Conservation (phyloP, 2,888 invertebrate genomes). For the Teleogryllus oceanicus region DNA sequence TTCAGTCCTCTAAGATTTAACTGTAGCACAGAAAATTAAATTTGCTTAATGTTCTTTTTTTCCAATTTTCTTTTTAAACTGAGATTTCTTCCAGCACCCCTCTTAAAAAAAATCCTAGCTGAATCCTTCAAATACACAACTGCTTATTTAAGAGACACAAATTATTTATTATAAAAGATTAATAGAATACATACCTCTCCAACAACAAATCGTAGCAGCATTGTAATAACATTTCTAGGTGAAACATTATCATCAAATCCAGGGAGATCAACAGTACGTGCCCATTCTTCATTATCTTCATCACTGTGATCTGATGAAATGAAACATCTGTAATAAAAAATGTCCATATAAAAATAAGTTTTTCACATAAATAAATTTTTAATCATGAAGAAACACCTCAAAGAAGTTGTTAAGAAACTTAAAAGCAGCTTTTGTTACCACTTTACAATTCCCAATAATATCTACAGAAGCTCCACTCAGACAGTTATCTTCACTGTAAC, state of each 20-base stretch:
- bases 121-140: background rate
- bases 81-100: too few relatives aligned
- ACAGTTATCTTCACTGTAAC: background rate
- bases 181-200: constrained; percentile 55
- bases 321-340: constrained; percentile 47
- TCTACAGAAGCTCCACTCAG: background rate
- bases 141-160: background rate
- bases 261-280: constrained; percentile 70
- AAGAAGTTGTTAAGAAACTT: background rate
- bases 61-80: background rate
- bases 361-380: background rate
- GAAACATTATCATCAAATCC: constrained; percentile 82
- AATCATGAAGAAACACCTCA: too few relatives aligned
- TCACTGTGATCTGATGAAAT: constrained; percentile 66
- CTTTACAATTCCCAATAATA: background rate
- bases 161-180: background rate
- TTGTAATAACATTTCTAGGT: constrained; percentile 68
- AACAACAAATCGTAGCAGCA: constrained; percentile 66
- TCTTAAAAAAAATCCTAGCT: background rate
- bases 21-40: too few relatives aligned
- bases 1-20: too few relatives aligned
- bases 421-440: background rate
- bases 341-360: background rate
- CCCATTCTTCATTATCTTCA: constrained; percentile 70
- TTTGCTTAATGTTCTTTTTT: too few relatives aligned